Conservation (phyloP, 2,797 vertebrate genomes). For the Leptoclinus maculatus region DNA sequence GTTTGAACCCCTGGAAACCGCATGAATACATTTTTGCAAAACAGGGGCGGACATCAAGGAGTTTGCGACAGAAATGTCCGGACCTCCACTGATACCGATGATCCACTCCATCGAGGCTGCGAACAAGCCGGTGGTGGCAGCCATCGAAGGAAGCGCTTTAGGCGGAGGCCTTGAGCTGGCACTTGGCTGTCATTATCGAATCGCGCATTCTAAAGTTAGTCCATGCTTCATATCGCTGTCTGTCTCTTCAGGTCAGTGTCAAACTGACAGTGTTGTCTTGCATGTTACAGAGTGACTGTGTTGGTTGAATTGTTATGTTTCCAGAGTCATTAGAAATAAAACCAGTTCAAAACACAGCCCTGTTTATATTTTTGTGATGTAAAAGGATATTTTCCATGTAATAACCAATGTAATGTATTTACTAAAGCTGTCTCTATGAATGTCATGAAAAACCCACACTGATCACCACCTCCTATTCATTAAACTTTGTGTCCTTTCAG, state of each 20-base stretch:
- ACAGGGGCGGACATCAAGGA: slow-evolving; percentile 91
- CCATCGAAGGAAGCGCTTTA: slow-evolving; percentile 90
- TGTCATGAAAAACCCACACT: background rate
- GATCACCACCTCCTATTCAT: background rate
- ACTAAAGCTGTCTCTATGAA: background rate
- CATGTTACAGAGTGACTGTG: background rate
- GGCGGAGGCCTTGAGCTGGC: slow-evolving; percentile 94
- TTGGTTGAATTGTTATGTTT: background rate
- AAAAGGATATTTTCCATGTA: background rate
- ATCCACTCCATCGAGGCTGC: slow-evolving; percentile 87
- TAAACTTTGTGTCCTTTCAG: slow-evolving; percentile 74
- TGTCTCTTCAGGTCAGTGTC: slow-evolving; percentile 29
- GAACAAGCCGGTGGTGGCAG: slow-evolving; percentile 91
- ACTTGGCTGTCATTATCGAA: slow-evolving; percentile 92
- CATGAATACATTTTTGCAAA: slow-evolving; percentile 6
- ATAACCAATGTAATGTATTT: background rate
- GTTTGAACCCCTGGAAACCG: background rate
- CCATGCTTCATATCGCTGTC: slow-evolving; percentile 17
- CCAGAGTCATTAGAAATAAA: background rate
- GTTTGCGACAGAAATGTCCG: slow-evolving; percentile 71
- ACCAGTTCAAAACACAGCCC: background rate
- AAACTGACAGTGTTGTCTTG: slow-evolving; percentile 5
- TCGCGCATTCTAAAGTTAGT: slow-evolving; percentile 88
- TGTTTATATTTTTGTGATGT: background rate
- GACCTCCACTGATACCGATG: slow-evolving; percentile 65